Evolutionary conservation across 2,888 invertebrate species (phyloP).

Genomic region (Rhogogaster chlorosoma): DNA sequence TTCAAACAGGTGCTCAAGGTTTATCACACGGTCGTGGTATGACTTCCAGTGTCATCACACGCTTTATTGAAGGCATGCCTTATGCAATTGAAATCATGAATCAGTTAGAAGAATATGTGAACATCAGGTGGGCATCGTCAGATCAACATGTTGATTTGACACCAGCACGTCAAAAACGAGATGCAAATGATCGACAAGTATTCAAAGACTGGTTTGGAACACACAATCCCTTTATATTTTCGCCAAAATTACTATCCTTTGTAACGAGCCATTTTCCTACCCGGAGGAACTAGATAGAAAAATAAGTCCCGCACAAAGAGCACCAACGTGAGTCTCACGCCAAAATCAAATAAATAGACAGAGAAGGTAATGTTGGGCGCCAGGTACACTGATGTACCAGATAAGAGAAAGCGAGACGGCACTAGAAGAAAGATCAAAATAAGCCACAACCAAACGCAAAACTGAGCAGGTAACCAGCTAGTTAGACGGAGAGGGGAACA

Average conservation of each 20-base stretch:
- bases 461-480: no score
- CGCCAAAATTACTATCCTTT: neutral
- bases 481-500: no score
- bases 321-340: no score
- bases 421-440: no score
- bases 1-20: neutral
- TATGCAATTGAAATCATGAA: neutral
- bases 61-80: neutral
- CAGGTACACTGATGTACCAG: no score
- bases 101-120: neutral
- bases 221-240: neutral
- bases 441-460: no score
- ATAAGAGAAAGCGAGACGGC: no score
- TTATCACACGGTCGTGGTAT: constrained; percentile 18
- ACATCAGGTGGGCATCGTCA: neutral
- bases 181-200: neutral
- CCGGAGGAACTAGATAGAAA: no score
- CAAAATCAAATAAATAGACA: no score
- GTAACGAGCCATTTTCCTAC: no score
- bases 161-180: neutral
- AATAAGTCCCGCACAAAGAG: no score
- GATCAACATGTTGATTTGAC: neutral
- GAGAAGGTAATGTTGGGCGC: no score
- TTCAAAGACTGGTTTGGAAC: neutral
- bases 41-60: neutral